Base-by-base conservation (phyloP, 2,113 vertebrate species). In the Caracal caracal region DNA sequence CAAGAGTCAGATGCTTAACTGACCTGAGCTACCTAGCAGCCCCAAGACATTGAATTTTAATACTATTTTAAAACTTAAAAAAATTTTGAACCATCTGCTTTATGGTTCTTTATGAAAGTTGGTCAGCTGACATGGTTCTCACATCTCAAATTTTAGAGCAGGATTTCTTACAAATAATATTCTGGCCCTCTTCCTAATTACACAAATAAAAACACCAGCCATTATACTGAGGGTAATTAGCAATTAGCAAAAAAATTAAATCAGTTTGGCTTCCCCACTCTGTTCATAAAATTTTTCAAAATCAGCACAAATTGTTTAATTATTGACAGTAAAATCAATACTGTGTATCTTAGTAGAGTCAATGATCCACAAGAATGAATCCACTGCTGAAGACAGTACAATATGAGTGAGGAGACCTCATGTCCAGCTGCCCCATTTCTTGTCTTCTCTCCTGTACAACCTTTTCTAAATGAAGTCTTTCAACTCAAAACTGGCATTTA, bases 211-310 rank as follows among this genome's bases (percentile, higher is more conserved):
- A 94, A 59, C 35, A 26, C 47, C 53, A 97, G 47, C 5, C 12
- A 26, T 97, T 94, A 49, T 66, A 79, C 2, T 88, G 63, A 20
- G n/a, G 6, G 28, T 94, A 93, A 37, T 85, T 92, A 70, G 12
- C 75, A 56, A 68, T 93, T 91, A 83, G 56, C 19, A 88, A 35
- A 93, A 94, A 53, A 96, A 82, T 80, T 83, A 89, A 95, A 94
- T 82, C 93, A 85, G 10, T 87, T 82, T 96, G 63, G 7, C 28
- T 96, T 97, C 56, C 51, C 59, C 90, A 49, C 6, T n/a, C 12
- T 71, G 15, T 37, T 96, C 20, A 89, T 86, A 98, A 97, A 93
- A 92, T 20, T 26, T 49, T 90, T 95, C 56, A 83, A 76, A 89
- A 81, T 88, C 10, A 84, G 71, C 33, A 71, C 59, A 95, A 96